Conservation (phyloP, 2,888 invertebrate species). For the Brassicogethes aeneus region DNA sequence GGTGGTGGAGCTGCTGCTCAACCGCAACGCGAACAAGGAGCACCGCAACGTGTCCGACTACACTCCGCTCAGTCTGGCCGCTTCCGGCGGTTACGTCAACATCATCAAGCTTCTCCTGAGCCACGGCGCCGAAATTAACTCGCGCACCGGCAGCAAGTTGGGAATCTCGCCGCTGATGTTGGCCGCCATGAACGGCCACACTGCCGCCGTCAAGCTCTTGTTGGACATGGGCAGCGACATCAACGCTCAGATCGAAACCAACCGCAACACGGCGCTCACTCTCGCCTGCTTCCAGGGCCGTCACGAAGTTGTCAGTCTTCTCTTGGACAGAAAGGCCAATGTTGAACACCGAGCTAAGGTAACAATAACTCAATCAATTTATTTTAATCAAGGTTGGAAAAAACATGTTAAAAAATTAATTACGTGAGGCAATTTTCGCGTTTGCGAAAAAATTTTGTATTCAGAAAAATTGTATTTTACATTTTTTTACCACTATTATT, state of each 20-base stretch:
- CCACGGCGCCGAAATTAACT: constrained; percentile 97
- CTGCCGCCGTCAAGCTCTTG: constrained; percentile 86
- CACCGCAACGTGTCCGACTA: constrained; percentile 99
- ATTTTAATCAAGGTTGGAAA: too few relatives aligned
- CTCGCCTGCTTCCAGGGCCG: constrained; percentile 98
- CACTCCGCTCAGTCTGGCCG: constrained; percentile 96
- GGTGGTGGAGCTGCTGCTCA: constrained; percentile 84
- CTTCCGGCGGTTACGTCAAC: constrained; percentile 97
- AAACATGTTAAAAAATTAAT: too few relatives aligned
- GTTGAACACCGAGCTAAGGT: constrained; percentile 97
- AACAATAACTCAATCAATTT: constrained; percentile 9
- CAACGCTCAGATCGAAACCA: constrained; percentile 99
- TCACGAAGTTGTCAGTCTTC: constrained; percentile 93
- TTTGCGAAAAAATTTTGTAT: constrained; percentile 2
- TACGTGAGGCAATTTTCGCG: constrained; percentile 6
- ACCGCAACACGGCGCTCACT: constrained; percentile 96
- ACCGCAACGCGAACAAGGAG: constrained; percentile 79
- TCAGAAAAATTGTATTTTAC: constrained; percentile 2
- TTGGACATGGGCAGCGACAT: constrained; percentile 98
- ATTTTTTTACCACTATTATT: too few relatives aligned
- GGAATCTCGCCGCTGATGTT: constrained; percentile 99
- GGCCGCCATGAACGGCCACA: constrained; percentile 98
- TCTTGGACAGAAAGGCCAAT: constrained; percentile 94
- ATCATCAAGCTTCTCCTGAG: constrained; percentile 90
- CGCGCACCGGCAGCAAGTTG: constrained; percentile 90